These are phyloP conservation scores for Clunio marinus DNA, from an alignment of 2,888 invertebrate genomes.

Conservation along the genomic window DNA sequence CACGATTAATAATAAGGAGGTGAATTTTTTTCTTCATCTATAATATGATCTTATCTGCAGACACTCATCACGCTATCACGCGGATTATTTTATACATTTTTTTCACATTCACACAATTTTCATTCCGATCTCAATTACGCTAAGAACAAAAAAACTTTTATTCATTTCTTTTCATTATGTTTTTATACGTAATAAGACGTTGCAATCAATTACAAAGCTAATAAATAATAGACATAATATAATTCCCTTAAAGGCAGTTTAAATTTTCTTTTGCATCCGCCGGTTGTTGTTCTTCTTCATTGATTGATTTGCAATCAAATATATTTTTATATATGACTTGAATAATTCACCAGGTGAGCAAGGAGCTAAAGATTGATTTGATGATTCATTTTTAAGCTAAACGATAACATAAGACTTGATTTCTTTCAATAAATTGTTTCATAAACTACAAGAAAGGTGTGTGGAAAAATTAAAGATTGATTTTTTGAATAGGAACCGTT, in stretches of 20 bases:
- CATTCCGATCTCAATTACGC: neutral
- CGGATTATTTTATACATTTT: conserved; percentile 13
- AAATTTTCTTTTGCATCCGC: neutral
- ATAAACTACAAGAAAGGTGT: too few species aligned
- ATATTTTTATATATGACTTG: neutral
- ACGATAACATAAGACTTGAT: too few species aligned
- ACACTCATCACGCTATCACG: conserved; percentile 14
- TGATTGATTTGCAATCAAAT: neutral
- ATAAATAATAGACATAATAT: conserved; percentile 17
- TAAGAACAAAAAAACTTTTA: too few species aligned
- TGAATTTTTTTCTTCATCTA: too few species aligned
- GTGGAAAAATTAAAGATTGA: too few species aligned
- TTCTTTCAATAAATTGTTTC: too few species aligned
- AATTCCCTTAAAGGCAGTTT: conserved; percentile 12
- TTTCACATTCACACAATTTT: neutral
- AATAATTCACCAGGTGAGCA: conserved; percentile 15
- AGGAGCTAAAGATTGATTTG: too few species aligned
- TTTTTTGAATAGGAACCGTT: too few species aligned
- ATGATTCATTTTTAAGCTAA: too few species aligned
- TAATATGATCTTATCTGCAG: too few species aligned
- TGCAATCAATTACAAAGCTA: conserved; percentile 1
- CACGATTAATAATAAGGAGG: neutral
- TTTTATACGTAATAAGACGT: too few species aligned
- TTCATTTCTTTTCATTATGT: neutral
- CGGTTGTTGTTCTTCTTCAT: neutral